Evolutionary conservation across 2,113 vertebrate genomes (phyloP).

Genomic region (Platichthys flesus): DNA sequence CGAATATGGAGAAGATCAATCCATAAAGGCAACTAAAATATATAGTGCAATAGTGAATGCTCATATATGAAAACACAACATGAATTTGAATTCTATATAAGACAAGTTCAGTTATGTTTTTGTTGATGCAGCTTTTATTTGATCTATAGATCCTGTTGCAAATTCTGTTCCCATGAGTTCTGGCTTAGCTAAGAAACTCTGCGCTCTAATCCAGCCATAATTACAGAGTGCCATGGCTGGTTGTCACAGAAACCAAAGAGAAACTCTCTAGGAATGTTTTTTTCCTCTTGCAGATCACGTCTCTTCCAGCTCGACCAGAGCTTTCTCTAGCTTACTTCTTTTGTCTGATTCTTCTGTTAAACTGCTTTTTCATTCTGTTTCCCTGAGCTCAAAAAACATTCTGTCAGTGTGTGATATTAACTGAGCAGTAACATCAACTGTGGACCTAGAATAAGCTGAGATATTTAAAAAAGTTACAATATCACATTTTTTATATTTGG

Average conservation of each 20-base stretch:
- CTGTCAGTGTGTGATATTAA: not conserved
- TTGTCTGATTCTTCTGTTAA: constrained; percentile 32
- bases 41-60: not conserved
- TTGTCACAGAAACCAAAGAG: constrained; percentile 81
- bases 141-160: constrained; percentile 5
- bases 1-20: too few species aligned
- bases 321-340: constrained; percentile 18
- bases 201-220: constrained; percentile 73
- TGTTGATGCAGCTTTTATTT: not conserved
- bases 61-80: not conserved
- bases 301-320: constrained; percentile 35
- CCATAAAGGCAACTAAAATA: not conserved
- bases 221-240: constrained; percentile 69
- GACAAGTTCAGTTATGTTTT: not conserved
- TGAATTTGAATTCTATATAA: not conserved
- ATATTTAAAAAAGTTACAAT: not conserved
- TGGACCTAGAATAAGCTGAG: not conserved
- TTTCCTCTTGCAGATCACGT: constrained; percentile 42
- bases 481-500: too few species aligned
- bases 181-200: constrained; percentile 53
- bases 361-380: constrained; percentile 4
- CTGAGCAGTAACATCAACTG: not conserved
- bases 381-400: not conserved
- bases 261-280: constrained; percentile 79
- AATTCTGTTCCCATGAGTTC: constrained; percentile 36